These are phyloP conservation scores for Bolinopsis microptera DNA, from an alignment of 37 sponge, comb jelly and placozoan genomes.

Conservation along the genomic window DNA sequence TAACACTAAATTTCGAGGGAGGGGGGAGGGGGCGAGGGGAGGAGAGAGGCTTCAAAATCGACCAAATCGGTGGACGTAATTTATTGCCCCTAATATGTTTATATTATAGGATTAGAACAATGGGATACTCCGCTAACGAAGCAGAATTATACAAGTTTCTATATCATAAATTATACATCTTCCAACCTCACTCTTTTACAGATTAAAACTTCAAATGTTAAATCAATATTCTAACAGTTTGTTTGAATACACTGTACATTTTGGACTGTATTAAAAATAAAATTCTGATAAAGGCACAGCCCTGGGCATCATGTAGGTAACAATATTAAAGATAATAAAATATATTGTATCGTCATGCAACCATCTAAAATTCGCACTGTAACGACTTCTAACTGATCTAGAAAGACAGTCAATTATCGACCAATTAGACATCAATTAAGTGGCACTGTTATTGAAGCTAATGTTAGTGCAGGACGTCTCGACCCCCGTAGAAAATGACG, in stretches of 20 bases:
- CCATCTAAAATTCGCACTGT: neutral
- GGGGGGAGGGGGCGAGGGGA: too few relatives aligned
- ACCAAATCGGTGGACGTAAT: too few relatives aligned
- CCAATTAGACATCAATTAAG: neutral
- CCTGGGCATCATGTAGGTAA: too few relatives aligned
- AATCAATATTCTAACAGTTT: neutral
- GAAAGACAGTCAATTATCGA: neutral
- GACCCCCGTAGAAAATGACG: conserved; percentile 13
- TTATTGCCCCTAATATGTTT: too few relatives aligned
- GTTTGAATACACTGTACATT: neutral
- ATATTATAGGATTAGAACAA: too few relatives aligned
- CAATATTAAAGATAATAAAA: neutral
- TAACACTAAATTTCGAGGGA: too few relatives aligned
- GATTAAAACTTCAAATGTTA: neutral
- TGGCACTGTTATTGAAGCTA: neutral
- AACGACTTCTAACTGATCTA: neutral
- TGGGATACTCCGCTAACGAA: too few relatives aligned
- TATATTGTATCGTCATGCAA: neutral
- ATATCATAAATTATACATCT: too few relatives aligned
- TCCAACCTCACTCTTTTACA: neutral
- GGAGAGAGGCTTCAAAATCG: too few relatives aligned
- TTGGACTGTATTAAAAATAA: neutral
- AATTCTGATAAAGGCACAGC: neutral
- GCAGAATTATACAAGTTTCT: neutral
- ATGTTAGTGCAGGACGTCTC: conserved; percentile 6